Base-by-base conservation (phyloP, 1,140 invertebrate species). In the Watersipora subatra region DNA sequence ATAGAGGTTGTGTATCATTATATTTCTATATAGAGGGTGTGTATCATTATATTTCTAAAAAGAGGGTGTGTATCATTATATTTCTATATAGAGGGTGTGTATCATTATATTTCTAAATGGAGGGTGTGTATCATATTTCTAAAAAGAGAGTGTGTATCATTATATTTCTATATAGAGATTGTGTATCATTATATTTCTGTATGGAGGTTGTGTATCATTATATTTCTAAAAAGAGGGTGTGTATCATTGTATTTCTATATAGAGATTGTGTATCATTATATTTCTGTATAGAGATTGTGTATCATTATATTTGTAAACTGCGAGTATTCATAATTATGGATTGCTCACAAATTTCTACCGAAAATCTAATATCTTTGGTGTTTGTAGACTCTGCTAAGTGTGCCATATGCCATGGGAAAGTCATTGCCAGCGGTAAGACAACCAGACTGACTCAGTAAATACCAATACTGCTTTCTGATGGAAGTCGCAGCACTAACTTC, bases 311-410 rank as follows among this genome's bases (percentile, higher is more conserved):
- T 64, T n/a, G 26, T 64, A 17, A 65, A 19, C 20, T 64, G 28
- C 3, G 24, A n/a, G 28, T 30, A 64, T 24, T 64, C 29, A 20
- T 2, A 34, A 55, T 59, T 67, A 61, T 64, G 27, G 28, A 28
- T 30, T 58, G 34, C 20, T 64, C 25, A 28, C 28, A 34, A 22
- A 2, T 17, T 63, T 2, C 24, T 20, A 61, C 28, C 55, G 29
- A 30, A 55, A 2, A 19, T 28, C 30, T 63, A 34, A 2, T 62
- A 69, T 63, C 26, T 34, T 72, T 55, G 65, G 69, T 83, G 24
- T 63, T 87, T 70, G 78, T 81, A 72, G 87, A 88, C 73, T 86
- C 89, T 65, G 85, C 88, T 72, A 76, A 86, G 62, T 93, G 90
- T 76, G 85, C 86, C 67, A 85, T 85, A 46, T 93, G 91, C 75